Conservation (phyloP, 2,888 invertebrate genomes). For the Osmoderma eremita region DNA sequence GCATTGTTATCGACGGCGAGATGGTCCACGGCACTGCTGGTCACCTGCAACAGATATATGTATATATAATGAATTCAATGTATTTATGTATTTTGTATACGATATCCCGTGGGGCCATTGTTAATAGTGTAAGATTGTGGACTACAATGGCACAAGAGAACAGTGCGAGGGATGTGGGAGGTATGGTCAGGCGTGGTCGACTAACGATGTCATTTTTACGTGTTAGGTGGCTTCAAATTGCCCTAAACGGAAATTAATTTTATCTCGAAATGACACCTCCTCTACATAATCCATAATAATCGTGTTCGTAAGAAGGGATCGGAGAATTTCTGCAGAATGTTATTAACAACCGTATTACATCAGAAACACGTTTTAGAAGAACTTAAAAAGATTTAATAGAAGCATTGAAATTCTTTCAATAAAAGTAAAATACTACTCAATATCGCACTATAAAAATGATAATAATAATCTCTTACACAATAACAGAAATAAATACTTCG, state of each 20-base stretch:
- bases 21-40: conserved; percentile 46
- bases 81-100: conserved; percentile 66
- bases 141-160: conserved; percentile 61
- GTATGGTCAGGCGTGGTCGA: conserved; percentile 58
- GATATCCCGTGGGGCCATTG: conserved; percentile 64
- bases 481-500: too few species aligned
- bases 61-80: conserved; percentile 65
- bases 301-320: neutral
- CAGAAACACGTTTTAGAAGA: too few species aligned
- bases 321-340: neutral
- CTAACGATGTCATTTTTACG: conserved; percentile 60
- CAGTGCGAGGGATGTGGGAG: conserved; percentile 62
- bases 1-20: conserved; percentile 47
- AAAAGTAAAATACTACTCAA: too few species aligned
- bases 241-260: conserved; percentile 55
- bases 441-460: too few species aligned
- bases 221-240: conserved; percentile 59
- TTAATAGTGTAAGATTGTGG: conserved; percentile 63
- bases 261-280: neutral
- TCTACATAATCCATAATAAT: neutral
- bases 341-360: too few species aligned
- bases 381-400: too few species aligned
- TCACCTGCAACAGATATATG: conserved; percentile 61
- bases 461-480: too few species aligned
- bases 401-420: too few species aligned